Base-by-base conservation (phyloP, 1,140 invertebrate genomes). In the Eriosoma lanigerum region DNA sequence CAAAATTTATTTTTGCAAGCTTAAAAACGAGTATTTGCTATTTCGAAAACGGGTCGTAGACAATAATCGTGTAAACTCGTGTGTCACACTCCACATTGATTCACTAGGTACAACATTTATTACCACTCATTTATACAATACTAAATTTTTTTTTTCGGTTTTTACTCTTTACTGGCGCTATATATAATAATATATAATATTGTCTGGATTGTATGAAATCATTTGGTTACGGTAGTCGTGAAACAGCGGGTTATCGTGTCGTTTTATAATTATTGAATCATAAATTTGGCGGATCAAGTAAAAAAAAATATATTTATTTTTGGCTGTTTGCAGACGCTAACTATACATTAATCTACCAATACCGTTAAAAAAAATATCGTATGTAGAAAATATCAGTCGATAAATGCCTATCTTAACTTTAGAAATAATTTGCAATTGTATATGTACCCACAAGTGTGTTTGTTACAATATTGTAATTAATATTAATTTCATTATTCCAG, bases 181-280 rank as follows among this genome's bases (percentile, higher is more conserved):
- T 32, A 9, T 62, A 29, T 9, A 9, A 29, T 29, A 26, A 26
- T 2, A 48, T 15, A 62, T 62, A 62, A 32, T 13, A 13, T 21
- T 24, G 44, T 9, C 15, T 50, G 24, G 44, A 12, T 6, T 26
- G 66, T 50, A 66, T 50, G 17, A 54, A 5, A 70, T 50, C 50
- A 17, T 50, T 70, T 48, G 44, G 19, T 13, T 44, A 26, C 66
- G 66, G 66, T 70, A 70, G 66, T 70, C 66, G 46, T 70, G 66
- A 70, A 70, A 70, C 66, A 70, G 66, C 66, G 46, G 66, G 66
- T 70, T n/a, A 26, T 17, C 46, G 24, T 50, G 66, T 66, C 64
- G 19, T n/a, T 46, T 26, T 21, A 44, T 44, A 66, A 66, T 66
- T 66, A 44, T 32, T 21, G 21, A 21, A 15, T 50, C 46, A 70